Evolutionary conservation across 1,140 invertebrate species (phyloP), one percentile per base, ranked within the genome.

Genomic region (Physella acuta): DNA sequence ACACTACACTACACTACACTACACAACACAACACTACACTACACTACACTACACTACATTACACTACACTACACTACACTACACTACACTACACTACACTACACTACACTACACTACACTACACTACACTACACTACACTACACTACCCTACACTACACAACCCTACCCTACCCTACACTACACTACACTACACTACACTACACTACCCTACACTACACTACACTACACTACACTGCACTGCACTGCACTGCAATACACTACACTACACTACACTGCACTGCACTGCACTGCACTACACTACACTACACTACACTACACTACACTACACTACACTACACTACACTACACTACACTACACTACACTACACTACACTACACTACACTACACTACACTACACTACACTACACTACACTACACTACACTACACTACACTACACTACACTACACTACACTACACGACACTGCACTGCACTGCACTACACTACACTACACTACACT

Each of bases 131-230:
- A 34, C 30, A 1, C 37, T 70, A n/a, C 33, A 31, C 34, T 63
- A 44, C 56, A 55, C 53, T 65, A 33, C 51, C 44, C 61, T 66
- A 51, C 56, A 31, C 51, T 71, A 49, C 30, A 63, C 14, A 34
- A 37, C 8, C 33, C 31, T 71, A 55, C 56, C 16, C 62, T 71
- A 55, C 39, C 3, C 24, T 63, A 44, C 39, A 37, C 44, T n/a
- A 49, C 44, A 49, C 44, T 49, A 49, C 44, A 49, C 44, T 49
- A 49, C 44, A 49, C 44, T n/a, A 39, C n/a, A 44, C 39, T 28
- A 37, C 39, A 70, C 63, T 73, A 37, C 59, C 39, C 68, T 71
- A 44, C 56, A 71, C 63, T 68, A 63, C 69, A 73, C 70, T 68
- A 56, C 72, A 71, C 56, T 53, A 49, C 63, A 67, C 60, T 55